Evolutionary conservation across 2,888 invertebrate species (phyloP).

Genomic region (Zele albiditarsus): DNA sequence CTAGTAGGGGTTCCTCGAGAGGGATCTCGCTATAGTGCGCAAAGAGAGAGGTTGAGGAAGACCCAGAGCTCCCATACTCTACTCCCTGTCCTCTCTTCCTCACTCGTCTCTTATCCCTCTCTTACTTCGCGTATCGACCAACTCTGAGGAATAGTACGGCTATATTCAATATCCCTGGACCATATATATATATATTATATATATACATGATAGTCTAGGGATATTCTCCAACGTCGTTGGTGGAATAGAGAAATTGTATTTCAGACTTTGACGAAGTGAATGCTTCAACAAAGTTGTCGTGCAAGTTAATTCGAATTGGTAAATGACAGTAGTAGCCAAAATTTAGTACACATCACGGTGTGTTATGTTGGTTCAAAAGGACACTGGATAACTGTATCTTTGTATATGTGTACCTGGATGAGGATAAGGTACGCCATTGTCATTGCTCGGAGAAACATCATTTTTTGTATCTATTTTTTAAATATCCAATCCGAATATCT

Average conservation of each 20-base stretch:
- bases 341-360: constrained; percentile 16
- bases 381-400: background rate
- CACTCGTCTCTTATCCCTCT: constrained; percentile 16
- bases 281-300: constrained; percentile 24
- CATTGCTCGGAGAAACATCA: background rate
- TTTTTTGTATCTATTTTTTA: background rate
- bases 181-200: background rate
- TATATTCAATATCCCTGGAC: background rate
- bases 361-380: constrained; percentile 6
- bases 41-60: constrained; percentile 3
- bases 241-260: background rate
- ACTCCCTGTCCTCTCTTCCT: constrained; percentile 1
- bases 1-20: constrained; percentile 47
- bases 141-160: constrained; percentile 24
- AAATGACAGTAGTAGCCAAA: constrained; percentile 26
- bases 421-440: too few species aligned
- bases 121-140: constrained; percentile 32
- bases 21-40: constrained; percentile 39
- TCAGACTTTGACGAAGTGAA: constrained; percentile 17
- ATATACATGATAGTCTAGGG: background rate
- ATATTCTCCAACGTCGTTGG: background rate
- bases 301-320: constrained; percentile 31
- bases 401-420: too few species aligned
- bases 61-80: constrained; percentile 7
- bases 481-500: too few species aligned